Conservation (phyloP, 30 jellyfish, hydroid and myxozoan genomes). For the Aurelia coerulea region DNA sequence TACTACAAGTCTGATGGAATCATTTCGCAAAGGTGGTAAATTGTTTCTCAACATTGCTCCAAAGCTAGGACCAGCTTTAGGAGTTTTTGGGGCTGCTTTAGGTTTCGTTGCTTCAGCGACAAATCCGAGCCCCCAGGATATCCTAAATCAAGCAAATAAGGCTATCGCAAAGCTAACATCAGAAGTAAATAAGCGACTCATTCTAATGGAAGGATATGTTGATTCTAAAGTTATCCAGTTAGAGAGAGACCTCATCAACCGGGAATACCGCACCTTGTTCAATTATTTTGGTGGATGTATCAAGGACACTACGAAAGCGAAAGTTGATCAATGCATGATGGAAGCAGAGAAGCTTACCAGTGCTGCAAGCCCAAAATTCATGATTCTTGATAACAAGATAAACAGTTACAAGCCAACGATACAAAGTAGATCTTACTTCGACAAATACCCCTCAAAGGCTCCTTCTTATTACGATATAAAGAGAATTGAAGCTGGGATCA, state of each 20-base stretch:
- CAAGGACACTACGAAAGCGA: conserved; percentile 16
- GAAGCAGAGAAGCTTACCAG: conserved; percentile 25
- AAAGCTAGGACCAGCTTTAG: conserved; percentile 44
- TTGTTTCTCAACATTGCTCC: conserved; percentile 33
- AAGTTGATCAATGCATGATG: conserved; percentile 19
- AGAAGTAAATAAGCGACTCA: conserved; percentile 46
- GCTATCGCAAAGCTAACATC: conserved; percentile 50
- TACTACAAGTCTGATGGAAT: background rate
- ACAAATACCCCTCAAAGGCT: conserved; percentile 1
- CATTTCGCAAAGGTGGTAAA: background rate
- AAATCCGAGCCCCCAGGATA: conserved; percentile 36
- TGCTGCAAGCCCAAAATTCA: conserved; percentile 19
- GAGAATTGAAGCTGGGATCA: conserved; percentile 31
- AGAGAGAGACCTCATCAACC: conserved; percentile 25
- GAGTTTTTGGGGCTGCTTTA: conserved; percentile 44
- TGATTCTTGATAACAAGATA: conserved; percentile 17
- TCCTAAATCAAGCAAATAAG: conserved; percentile 18
- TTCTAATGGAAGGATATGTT: conserved; percentile 30
- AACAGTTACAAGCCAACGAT: background rate
- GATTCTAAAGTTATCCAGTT: conserved; percentile 13
- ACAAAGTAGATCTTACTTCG: conserved; percentile 8
- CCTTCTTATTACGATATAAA: conserved; percentile 25
- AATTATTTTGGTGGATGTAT: conserved; percentile 22
- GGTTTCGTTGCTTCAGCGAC: conserved; percentile 20
- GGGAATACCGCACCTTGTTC: conserved; percentile 15